Percentiles rank a stretch among this genome's conserved stretches.
Evolutionary conservation across 2,797 vertebrate species (phyloP).

Genomic region (Diplodus puntazzo): DNA sequence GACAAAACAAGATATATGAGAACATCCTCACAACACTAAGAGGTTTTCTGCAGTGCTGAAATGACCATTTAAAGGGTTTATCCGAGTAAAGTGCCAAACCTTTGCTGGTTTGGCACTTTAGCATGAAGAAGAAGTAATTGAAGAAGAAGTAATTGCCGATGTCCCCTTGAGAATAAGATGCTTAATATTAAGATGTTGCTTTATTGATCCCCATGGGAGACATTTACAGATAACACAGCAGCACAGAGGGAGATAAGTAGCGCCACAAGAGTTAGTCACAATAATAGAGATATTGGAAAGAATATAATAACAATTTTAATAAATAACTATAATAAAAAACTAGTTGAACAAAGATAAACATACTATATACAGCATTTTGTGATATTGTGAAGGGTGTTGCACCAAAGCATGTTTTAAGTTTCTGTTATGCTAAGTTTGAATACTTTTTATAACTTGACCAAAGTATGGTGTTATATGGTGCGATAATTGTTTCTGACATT

Average conservation of each 20-base stretch:
- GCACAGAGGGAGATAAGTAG: no score
- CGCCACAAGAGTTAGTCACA: no score
- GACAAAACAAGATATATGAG: background rate
- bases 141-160: background rate
- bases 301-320: no score
- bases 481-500: background rate
- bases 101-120: background rate
- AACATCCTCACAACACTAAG: background rate
- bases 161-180: background rate
- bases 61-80: background rate
- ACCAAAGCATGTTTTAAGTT: background rate
- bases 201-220: no score
- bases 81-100: background rate
- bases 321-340: no score
- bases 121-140: background rate
- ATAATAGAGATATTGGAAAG: no score
- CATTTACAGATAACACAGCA: no score
- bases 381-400: background rate
- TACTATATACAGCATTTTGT: no score
- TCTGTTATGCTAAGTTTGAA: background rate
- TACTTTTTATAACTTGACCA: no score
- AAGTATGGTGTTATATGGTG: no score
- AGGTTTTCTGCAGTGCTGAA: background rate
- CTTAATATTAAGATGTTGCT: no score
- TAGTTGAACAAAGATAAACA: no score